Conservation (phyloP, 2,797 vertebrate species). For the Pseudochirops corinnae region DNA sequence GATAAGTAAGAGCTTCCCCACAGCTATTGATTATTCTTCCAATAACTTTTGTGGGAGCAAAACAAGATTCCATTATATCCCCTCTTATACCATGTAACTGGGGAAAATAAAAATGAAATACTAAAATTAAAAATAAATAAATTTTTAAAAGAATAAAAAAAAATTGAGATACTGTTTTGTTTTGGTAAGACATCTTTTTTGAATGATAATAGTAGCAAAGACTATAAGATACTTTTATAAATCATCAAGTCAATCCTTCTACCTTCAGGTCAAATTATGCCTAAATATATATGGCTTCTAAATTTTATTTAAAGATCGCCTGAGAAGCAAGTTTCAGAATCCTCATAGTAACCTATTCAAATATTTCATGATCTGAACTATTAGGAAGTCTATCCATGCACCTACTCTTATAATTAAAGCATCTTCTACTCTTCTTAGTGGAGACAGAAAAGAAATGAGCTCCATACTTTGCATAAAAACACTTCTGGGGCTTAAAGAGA, state of each 20-base stretch:
- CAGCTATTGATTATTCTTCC: no score
- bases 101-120: no score
- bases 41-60: no score
- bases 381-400: neutral
- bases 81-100: no score
- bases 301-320: slow-evolving; percentile 12
- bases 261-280: neutral
- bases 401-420: neutral
- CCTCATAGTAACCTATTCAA: neutral
- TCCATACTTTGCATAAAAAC: neutral
- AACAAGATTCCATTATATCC: no score
- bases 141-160: neutral
- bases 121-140: no score
- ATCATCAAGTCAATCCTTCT: slow-evolving; percentile 14
- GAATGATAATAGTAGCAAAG: slow-evolving; percentile 25
- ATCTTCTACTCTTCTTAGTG: neutral
- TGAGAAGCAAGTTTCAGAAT: slow-evolving; percentile 21
- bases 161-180: slow-evolving; percentile 56
- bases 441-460: neutral
- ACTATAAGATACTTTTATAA: neutral
- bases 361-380: neutral
- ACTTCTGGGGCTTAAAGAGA: neutral
- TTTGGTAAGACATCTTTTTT: slow-evolving; percentile 33
- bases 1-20: no score
- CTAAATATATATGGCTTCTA: slow-evolving; percentile 6